A percentile compares a stretch with the other conserved stretches of the same genome.
phyloP scores from a whole-genome alignment of 2,888 invertebrate genomes.

The Dicranocentrus wangi region DNA sequence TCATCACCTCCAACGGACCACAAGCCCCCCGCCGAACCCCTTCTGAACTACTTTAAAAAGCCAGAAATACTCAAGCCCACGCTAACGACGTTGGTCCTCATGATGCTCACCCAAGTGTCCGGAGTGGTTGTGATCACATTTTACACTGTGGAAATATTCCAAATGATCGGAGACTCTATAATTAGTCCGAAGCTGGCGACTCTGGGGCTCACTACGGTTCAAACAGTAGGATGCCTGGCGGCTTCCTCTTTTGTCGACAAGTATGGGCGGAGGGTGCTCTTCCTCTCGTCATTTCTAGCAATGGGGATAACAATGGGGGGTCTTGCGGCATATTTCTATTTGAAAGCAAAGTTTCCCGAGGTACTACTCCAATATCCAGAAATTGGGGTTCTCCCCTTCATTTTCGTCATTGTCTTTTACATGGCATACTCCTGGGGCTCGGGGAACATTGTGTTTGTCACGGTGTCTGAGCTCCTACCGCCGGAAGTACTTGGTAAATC shows the following conservation, averaged over 20 bases:
- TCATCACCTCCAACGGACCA: too few relatives aligned
- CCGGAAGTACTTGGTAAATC: background rate
- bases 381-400: background rate
- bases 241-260: background rate
- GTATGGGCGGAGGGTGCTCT: background rate
- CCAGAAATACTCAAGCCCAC: too few relatives aligned
- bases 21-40: too few relatives aligned
- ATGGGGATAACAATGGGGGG: background rate
- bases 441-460: background rate
- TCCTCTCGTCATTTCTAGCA: background rate
- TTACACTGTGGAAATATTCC: background rate
- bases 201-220: background rate
- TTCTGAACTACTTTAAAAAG: too few relatives aligned
- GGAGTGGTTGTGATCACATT: background rate
- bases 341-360: too few relatives aligned
- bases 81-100: too few relatives aligned
- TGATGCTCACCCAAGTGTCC: too few relatives aligned
- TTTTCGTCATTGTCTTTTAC: background rate
- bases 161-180: background rate
- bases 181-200: background rate
- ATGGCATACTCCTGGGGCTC: constrained; percentile 2
- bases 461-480: background rate
- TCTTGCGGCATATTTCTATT: too few relatives aligned
- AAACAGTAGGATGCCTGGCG: background rate
- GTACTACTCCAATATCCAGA: too few relatives aligned